These are phyloP conservation scores for Tachuris rubrigastra DNA, from an alignment of 2,113 vertebrate species.

Conservation along the genomic window DNA sequence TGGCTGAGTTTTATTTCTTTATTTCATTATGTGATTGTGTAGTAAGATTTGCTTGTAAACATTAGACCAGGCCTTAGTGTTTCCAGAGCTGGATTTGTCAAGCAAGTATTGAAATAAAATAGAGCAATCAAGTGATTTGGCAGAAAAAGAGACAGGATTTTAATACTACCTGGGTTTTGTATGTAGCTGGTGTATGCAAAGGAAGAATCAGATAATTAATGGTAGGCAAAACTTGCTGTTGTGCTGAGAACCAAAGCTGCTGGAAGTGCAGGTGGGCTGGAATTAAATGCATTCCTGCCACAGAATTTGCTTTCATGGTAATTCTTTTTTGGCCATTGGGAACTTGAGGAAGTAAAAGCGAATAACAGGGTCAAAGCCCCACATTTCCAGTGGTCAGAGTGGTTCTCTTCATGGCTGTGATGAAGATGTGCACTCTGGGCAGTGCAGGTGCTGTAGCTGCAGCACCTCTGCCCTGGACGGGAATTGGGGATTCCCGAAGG, in stretches of 20 bases:
- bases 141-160: not conserved
- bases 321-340: not conserved
- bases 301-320: not conserved
- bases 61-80: not conserved
- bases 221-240: not conserved
- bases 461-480: not conserved
- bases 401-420: not conserved
- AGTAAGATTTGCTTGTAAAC: not conserved
- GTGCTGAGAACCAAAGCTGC: not conserved
- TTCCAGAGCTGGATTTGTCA: not conserved
- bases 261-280: not conserved
- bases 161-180: not conserved
- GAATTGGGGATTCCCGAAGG: not conserved
- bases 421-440: not conserved
- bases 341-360: not conserved
- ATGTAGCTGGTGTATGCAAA: not conserved
- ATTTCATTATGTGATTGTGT: not conserved
- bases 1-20: not conserved
- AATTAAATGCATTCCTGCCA: not conserved
- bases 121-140: not conserved
- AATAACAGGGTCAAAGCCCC: not conserved
- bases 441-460: not conserved
- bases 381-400: not conserved
- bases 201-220: not conserved
- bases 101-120: constrained; percentile 9